Base-by-base conservation (phyloP, 2,113 vertebrate species). In the Leuciscus idus region DNA sequence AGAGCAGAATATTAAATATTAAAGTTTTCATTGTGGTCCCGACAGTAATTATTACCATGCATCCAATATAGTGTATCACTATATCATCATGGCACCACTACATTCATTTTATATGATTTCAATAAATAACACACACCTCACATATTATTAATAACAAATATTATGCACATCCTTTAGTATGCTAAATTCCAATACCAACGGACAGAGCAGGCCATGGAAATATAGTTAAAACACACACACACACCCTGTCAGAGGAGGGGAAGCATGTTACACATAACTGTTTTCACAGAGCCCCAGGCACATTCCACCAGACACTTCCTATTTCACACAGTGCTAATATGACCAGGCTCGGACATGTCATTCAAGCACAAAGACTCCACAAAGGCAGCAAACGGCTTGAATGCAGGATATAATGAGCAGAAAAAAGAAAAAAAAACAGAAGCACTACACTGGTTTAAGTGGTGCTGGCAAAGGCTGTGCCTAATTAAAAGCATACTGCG, bases 251-350 rank as follows among this genome's bases (percentile, higher is more conserved):
- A 57, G 64, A 75, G 30, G 48, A 84, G 73, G 64, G 74, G 80
- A 81, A 52, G 39, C 48, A 84, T 85, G 85, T 85, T 82, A 66
- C 72, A 23, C 52, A 85, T 84, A 87, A 86, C 73, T 90, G 87
- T 91, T 92, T 92, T 90, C 91, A 75, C 80, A 86, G 82, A 86
- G 91, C 94, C 92, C 88, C 76, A 13, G 92, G 94, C 93, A 93
- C 93, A 95, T 95, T 95, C 94, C 91, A 88, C 26, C 28, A 83
- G 26, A 80, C 76, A 87, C 83, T 89, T 91, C 90, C 88, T 91
- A n/a, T 91, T 62, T 89, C 81, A 90, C 91, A 91, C 83, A 89
- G 92, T 91, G 88, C 92, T 92, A 81, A 85, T 85, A 59, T 87
- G 86, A 90, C 91, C 90, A 92, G 87, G 90, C 89, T 89, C 87